Evolutionary conservation across 2,888 invertebrate species (phyloP), one percentile per base, ranked within the genome.

Genomic region (Galeruca laticollis): DNA sequence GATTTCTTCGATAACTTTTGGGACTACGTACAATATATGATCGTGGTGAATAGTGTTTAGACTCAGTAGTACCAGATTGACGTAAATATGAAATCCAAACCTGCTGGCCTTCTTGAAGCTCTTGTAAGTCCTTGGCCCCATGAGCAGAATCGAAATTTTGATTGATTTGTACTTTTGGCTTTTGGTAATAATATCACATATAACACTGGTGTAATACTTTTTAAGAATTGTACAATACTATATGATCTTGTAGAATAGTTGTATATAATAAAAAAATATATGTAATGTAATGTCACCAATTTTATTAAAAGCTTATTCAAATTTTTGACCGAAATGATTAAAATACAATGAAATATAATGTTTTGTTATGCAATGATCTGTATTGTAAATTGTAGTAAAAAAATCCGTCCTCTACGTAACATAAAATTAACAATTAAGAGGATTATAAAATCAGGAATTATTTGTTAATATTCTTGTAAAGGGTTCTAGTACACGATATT

Each of bases 331-430:
- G 33, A 10, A 35, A 57, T 57, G 56, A 54, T 52, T 3, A 33
- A 35, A 57, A 57, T 57, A 18, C 35, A 57, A 35, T 57, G 18
- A 47, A 47, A 21, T 18, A 18, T n/a, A 11, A 18, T 31, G 4
- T 54, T 15, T 56, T 31, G 31, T 56, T 56, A 31, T 33, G 33
- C 9, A 56, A 56, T 15, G 33, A 56, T 56, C 31, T 33, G 35
- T 57, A 57, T 33, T 10, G 31, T 33, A 21, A 31, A 33, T 18
- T 31, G 18, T 57, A 57, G 18, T 15, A 35, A 35, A 33, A n/a
- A 33, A 33, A 57, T 57, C 56, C 56, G 56, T 57, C 56, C 56
- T 57, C 35, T 10, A 18, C 33, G 10, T 57, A 57, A 31, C n/a
- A 15, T 57, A 35, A 33, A 57, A 35, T 57, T 31, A 57, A 31